Evolutionary conservation across 23 tunicate genomes (phyloP).

Genomic region (Halocynthia aurantium): DNA sequence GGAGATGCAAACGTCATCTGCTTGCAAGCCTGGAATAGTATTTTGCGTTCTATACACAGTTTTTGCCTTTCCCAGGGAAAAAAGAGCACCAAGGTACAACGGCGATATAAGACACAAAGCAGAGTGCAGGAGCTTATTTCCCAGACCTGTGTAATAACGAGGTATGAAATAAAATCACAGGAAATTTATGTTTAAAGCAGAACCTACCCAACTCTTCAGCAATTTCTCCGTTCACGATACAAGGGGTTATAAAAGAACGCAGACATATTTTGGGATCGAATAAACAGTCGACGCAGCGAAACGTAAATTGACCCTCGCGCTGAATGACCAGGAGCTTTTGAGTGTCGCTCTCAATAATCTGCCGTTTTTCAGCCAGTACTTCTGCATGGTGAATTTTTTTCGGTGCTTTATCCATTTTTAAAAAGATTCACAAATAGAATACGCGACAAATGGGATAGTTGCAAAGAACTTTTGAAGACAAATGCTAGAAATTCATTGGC

Average conservation of each 20-base stretch:
- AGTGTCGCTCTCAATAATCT: constrained; percentile 39
- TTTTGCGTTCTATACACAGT: constrained; percentile 40
- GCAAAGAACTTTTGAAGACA: too few relatives aligned
- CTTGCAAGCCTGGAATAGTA: constrained; percentile 55
- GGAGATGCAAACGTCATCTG: constrained; percentile 56
- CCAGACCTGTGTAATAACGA: constrained; percentile 26
- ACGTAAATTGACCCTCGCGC: constrained; percentile 69
- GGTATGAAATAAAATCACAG: background rate
- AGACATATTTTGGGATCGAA: constrained; percentile 33
- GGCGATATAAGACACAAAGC: constrained; percentile 59
- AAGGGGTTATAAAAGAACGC: constrained; percentile 42
- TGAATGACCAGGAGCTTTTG: constrained; percentile 44
- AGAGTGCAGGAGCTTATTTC: constrained; percentile 19
- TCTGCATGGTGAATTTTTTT: constrained; percentile 20
- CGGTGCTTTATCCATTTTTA: too few relatives aligned
- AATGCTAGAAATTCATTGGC: too few relatives aligned
- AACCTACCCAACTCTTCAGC: constrained; percentile 57
- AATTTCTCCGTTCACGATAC: constrained; percentile 50
- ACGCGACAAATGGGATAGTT: too few relatives aligned
- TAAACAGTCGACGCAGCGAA: constrained; percentile 53
- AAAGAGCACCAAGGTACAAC: constrained; percentile 29
- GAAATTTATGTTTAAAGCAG: background rate
- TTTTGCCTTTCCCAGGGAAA: constrained; percentile 73
- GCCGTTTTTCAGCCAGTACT: constrained; percentile 29
- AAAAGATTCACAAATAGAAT: too few relatives aligned